Base-by-base conservation (phyloP, 2,113 vertebrate species). In the Marmota flaviventris region DNA sequence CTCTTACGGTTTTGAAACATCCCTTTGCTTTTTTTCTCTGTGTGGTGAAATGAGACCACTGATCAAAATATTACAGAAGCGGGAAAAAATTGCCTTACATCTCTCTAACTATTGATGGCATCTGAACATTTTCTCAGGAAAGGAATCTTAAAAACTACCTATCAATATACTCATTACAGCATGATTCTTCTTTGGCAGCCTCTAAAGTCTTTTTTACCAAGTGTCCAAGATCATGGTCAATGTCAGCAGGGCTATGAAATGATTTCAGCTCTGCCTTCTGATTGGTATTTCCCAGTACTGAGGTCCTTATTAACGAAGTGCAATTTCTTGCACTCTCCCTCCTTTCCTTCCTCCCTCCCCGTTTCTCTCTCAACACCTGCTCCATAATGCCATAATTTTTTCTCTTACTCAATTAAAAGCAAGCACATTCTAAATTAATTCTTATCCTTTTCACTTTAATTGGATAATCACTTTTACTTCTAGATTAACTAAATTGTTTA, bases 381-480 rank as follows among this genome's bases (percentile, higher is more conserved):
- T 92, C 34, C 29, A n/a, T 73, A 69, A 39, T 63, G 12, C 42
- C 72, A 84, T 32, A 32, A 4, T 83, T 48, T 67, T 92, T 81
- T 12, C 63, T 82, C 53, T 86, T 73, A 72, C 34, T 96, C 34
- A 78, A 56, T 81, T 85, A 94, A 34, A 96, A 81, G 22, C 20
- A 51, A 96, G 45, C 17, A 14, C 34, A 70, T 90, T 95, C 72
- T 81, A 95, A 89, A 93, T 96, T 45, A 79, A 94, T 78, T 81
- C 39, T 96, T 93, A 29, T 25, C 5, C 85, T 89, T 84, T 86
- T 86, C 37, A 79, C 79, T 83, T 95, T 95, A 94, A 96, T 63
- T 96, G 56, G 69, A 86, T 96, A 94, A 91, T 96, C 25, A 82
- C 34, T 77, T 94, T 93, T 81, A 82, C 37, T 93, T 90, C 88